Evolutionary conservation across 2,797 vertebrate genomes (phyloP), one percentile per base, ranked within the genome.

Genomic region (Lagorchestes hirsutus): DNA sequence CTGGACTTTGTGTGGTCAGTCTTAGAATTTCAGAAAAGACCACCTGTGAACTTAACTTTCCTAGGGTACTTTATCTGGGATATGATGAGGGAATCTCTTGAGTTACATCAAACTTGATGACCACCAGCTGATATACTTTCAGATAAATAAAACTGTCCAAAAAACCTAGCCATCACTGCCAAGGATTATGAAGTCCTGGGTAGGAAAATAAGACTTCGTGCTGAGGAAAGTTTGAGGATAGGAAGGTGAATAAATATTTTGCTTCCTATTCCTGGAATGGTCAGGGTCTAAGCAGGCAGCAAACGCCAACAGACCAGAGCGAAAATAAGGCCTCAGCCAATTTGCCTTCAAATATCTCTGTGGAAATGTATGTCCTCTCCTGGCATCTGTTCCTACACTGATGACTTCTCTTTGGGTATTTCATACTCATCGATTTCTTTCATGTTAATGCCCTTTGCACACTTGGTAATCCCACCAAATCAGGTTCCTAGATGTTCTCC

Each of bases 151-250:
- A 82, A 82, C 40, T 46, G 18, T 40, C 67, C 18, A 46, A 82
- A 82, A n/a, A 82, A 82, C 6, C 99, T 98, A 98, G 95, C 96
- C 94, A 98, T 10, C 34, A 93, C 13, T 40, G 95, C 87, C 95
- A 3, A 50, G 18, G 67, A 82, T 46, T 22, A 82, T 82, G 67
- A 82, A 82, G 67, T 46, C n/a, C n/a, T 24, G 67, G 55, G 93
- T n/a, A 55, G 55, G 34, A 28, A 57, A 96, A 90, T 31, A 91
- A 93, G 93, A 31, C 10, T n/a, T 93, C 92, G 55, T 57, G n/a
- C 90, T 52, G 34, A 74, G 93, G 92, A 91, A 55, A 95, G 67
- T 82, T 82, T 3, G 40, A 82, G 93, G 97, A 98, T 91, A 54
- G 0, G 0, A 52, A 55, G 55, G 55, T 67, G 54, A 56, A 59